A percentile compares a stretch with the other conserved stretches of the same genome.
These are phyloP conservation scores for Mythimna lalbum DNA, from an alignment of 2,888 invertebrate species.

Conservation along the genomic window DNA sequence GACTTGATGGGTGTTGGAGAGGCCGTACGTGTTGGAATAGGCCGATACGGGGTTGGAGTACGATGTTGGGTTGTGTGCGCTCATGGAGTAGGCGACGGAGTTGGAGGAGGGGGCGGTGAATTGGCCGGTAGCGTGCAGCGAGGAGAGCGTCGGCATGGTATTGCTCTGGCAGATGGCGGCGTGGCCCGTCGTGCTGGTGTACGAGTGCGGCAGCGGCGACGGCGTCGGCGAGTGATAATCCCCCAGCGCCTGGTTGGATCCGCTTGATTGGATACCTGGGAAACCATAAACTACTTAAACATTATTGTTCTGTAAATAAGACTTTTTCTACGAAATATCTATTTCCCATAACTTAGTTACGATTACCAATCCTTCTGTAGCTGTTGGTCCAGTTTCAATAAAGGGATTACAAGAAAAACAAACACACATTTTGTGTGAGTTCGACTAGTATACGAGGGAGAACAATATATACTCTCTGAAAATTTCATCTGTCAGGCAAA, in stretches of 20 bases:
- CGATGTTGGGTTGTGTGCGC: conserved; percentile 88
- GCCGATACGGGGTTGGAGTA: conserved; percentile 89
- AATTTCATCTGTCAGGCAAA: too few relatives aligned
- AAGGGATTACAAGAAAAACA: neutral
- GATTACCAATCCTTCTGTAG: neutral
- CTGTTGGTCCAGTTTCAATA: neutral
- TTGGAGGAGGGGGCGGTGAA: conserved; percentile 87
- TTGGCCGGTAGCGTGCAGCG: conserved; percentile 86
- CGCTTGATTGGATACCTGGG: conserved; percentile 92
- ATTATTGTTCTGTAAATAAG: conserved; percentile 14
- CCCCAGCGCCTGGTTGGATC: conserved; percentile 93
- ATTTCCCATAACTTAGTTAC: neutral
- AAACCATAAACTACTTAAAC: conserved; percentile 50
- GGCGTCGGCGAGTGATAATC: conserved; percentile 92
- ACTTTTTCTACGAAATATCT: neutral
- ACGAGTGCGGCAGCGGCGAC: conserved; percentile 90
- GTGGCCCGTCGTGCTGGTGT: conserved; percentile 86
- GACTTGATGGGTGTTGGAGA: conserved; percentile 88
- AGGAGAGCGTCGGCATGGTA: conserved; percentile 92
- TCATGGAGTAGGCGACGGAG: conserved; percentile 88
- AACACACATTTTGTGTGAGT: too few relatives aligned
- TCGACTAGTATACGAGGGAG: too few relatives aligned
- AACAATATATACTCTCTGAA: too few relatives aligned
- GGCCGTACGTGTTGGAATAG: conserved; percentile 86
- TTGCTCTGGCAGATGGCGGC: conserved; percentile 91